Percentiles rank a stretch among this genome's conserved stretches.
phyloP scores from a whole-genome alignment of 2,888 invertebrate genomes.

The Patella depressa region DNA sequence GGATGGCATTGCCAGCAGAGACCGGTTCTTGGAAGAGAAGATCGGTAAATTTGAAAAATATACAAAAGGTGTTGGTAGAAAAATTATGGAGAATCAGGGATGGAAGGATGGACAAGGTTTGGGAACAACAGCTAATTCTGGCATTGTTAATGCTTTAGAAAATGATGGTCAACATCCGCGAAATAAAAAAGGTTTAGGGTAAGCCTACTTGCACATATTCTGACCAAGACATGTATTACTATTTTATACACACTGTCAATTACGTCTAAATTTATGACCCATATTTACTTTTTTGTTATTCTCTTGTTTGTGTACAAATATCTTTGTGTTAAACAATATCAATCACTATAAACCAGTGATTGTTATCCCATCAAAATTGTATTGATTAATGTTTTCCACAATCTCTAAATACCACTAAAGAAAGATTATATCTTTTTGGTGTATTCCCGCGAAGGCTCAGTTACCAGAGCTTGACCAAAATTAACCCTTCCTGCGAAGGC shows the following conservation, averaged over 20 bases:
- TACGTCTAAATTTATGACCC: too few species aligned
- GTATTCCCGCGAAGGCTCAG: too few species aligned
- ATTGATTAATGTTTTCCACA: too few species aligned
- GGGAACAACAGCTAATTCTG: conserved; percentile 67
- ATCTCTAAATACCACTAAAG: too few species aligned
- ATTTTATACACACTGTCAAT: neutral
- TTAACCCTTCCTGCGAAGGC: too few species aligned
- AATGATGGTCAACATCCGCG: conserved; percentile 65
- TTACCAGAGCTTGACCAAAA: too few species aligned
- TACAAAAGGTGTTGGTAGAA: conserved; percentile 73
- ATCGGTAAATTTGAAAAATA: conserved; percentile 72
- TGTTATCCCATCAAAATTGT: too few species aligned
- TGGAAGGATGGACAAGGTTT: conserved; percentile 74
- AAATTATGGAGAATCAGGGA: conserved; percentile 72
- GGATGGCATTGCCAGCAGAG: conserved; percentile 54
- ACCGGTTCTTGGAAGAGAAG: conserved; percentile 49
- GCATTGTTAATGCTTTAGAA: conserved; percentile 66
- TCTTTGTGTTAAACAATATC: too few species aligned
- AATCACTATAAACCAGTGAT: too few species aligned
- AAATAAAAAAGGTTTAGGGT: conserved; percentile 65
- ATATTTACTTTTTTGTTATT: too few species aligned
- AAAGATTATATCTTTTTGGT: too few species aligned
- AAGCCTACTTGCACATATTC: conserved; percentile 26
- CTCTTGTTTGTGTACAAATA: too few species aligned
- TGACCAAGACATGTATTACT: neutral